Percentiles rank a stretch among this genome's conserved stretches.
These are phyloP conservation scores for Acomys russatus DNA, from an alignment of 2,797 vertebrate genomes.

Conservation along the genomic window DNA sequence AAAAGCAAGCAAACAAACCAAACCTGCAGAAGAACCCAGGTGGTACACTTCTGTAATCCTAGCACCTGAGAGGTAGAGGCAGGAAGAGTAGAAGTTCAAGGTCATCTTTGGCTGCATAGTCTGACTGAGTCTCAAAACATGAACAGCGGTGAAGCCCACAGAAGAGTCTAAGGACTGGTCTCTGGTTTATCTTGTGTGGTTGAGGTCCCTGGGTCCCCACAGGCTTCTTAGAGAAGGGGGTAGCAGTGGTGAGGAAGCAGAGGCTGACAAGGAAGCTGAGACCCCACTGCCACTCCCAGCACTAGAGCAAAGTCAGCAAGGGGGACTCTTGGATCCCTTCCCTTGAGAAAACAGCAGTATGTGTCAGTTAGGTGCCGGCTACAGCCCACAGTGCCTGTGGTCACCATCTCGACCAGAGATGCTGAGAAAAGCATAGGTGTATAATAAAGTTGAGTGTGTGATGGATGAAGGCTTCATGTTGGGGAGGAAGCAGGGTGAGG, in stretches of 20 bases:
- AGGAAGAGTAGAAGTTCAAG: neutral
- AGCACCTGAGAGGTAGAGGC: neutral
- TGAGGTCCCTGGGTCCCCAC: rapidly evolving
- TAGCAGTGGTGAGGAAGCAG: neutral
- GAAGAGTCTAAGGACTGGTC: neutral
- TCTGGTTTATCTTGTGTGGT: neutral
- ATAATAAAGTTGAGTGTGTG: neutral
- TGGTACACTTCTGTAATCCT: neutral
- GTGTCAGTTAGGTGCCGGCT: no score
- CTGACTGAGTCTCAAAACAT: neutral
- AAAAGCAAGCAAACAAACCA: neutral
- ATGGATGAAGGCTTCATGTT: neutral
- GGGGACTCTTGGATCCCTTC: neutral
- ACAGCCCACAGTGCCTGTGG: neutral
- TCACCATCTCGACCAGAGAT: rapidly evolving
- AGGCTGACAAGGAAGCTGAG: neutral
- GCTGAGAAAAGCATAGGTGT: neutral
- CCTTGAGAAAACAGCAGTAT: rapidly evolving
- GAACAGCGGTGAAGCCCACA: neutral
- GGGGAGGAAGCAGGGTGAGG: neutral
- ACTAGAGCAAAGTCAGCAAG: neutral
- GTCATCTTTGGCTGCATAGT: neutral
- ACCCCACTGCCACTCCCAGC: no score
- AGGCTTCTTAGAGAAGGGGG: no score
- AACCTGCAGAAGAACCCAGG: neutral